Evolutionary conservation across 2,797 vertebrate genomes (phyloP), one percentile per base, ranked within the genome.

Genomic region (Eulemur albifrons): DNA sequence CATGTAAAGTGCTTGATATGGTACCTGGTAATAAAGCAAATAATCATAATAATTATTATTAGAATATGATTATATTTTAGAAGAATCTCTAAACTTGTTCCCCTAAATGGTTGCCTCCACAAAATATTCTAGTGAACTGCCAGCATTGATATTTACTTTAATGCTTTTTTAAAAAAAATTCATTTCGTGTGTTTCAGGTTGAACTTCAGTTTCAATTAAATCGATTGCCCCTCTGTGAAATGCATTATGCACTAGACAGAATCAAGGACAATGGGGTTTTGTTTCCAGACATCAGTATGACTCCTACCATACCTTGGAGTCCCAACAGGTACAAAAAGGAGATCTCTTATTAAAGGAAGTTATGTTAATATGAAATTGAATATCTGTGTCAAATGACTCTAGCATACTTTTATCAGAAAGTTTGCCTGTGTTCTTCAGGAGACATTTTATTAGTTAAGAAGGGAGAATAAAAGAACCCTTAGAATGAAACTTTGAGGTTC

Each of bases 131-230:
- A 52, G 63, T 40, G 38, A 50, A 50, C 40, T 88, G 32, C 20
- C 63, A 61, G 25, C 59, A 4, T 17, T 32, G 20, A 59, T 85
- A 30, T 73, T 94, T 85, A 23, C 52, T 27, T 73, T 69, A 43
- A 40, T 91, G 40, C 38, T 32, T 93, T 92, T 38, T 70, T 25
- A 1, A 9, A 5, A 67, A 67, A 95, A 52, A 61, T 93, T 95
- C 6, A 4, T 95, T 98, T 97, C 15, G 0, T 97, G 61, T 93
- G 23, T 96, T 98, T 95, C 98, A 99, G 99, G 99, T 99, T 98
- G 99, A 99, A 98, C 99, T 99, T 97, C 99, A 99, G 98, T 99
- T 99, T 98, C 99, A 99, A 97, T 97, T 99, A 98, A 99, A 99
- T 98, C 99, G 99, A 95, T 99, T 99, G 98, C 99, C 99, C 85